phyloP scores from a whole-genome alignment of 2,113 vertebrate genomes.

The Monarcha castaneiventris region DNA sequence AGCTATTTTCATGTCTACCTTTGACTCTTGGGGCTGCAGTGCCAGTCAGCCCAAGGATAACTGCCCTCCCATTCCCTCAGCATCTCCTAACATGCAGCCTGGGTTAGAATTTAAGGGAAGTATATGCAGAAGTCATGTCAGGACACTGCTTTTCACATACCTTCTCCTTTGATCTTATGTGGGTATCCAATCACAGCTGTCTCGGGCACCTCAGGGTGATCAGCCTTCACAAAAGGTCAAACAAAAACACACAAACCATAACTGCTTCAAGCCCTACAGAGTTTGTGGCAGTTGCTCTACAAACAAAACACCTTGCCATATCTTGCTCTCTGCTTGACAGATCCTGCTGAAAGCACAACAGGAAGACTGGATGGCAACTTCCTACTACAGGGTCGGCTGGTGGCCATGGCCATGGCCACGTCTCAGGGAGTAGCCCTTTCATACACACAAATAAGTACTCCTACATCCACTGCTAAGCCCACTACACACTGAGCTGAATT shows the following conservation, averaged over 20 bases:
- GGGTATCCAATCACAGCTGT: slow-evolving; percentile 87
- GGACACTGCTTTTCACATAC: slow-evolving; percentile 64
- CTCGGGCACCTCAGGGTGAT: slow-evolving; percentile 88
- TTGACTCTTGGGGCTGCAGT: neutral
- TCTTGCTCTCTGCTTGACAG: neutral
- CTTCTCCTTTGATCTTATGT: slow-evolving; percentile 91
- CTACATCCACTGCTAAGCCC: neutral
- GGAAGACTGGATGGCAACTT: neutral
- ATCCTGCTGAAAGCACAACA: neutral
- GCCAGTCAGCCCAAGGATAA: neutral
- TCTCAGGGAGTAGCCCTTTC: neutral
- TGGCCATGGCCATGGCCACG: rapidly evolving
- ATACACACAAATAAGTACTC: neutral
- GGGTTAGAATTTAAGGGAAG: neutral
- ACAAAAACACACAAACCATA: neutral
- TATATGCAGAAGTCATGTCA: neutral
- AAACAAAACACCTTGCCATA: neutral
- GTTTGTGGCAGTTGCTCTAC: neutral
- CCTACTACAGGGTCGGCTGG: neutral
- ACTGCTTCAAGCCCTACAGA: neutral
- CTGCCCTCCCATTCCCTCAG: neutral
- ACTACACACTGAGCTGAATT: neutral
- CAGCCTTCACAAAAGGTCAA: slow-evolving; percentile 73
- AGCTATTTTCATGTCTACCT: neutral
- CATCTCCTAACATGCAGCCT: neutral